Conservation (phyloP, 2,797 vertebrate species). For the Leptodactylus fallax region DNA sequence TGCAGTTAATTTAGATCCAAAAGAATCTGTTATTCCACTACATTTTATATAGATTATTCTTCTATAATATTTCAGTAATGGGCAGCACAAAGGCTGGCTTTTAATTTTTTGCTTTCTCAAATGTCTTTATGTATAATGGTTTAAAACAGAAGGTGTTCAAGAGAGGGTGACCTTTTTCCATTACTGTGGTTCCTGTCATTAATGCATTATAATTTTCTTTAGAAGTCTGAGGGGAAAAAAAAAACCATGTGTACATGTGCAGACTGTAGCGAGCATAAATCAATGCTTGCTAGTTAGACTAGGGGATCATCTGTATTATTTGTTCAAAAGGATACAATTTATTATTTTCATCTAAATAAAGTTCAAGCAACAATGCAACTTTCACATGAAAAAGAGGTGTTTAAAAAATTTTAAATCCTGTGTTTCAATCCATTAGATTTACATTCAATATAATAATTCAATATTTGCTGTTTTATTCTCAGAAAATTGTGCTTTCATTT, state of each 20-base stretch:
- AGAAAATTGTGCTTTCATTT: slow-evolving; percentile 9
- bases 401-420: neutral
- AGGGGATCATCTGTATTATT: slow-evolving; percentile 77
- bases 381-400: neutral
- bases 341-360: slow-evolving; percentile 28
- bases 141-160: slow-evolving; percentile 86
- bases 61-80: slow-evolving; percentile 88
- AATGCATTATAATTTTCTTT: slow-evolving; percentile 87
- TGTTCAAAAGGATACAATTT: slow-evolving; percentile 18
- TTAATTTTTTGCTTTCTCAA: slow-evolving; percentile 85
- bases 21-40: slow-evolving; percentile 83
- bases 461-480: neutral
- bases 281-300: slow-evolving; percentile 82
- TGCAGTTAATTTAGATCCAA: slow-evolving; percentile 88
- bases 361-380: slow-evolving; percentile 1
- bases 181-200: slow-evolving; percentile 87
- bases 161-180: slow-evolving; percentile 87
- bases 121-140: slow-evolving; percentile 85
- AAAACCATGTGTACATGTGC: slow-evolving; percentile 78
- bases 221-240: slow-evolving; percentile 77
- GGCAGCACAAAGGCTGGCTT: slow-evolving; percentile 82
- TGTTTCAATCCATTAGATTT: neutral
- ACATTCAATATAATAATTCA: neutral
- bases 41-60: slow-evolving; percentile 86
- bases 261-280: slow-evolving; percentile 79